Evolutionary conservation across 2,888 invertebrate genomes (phyloP), one percentile per base, ranked within the genome.

Genomic region (Philaethria dido): DNA sequence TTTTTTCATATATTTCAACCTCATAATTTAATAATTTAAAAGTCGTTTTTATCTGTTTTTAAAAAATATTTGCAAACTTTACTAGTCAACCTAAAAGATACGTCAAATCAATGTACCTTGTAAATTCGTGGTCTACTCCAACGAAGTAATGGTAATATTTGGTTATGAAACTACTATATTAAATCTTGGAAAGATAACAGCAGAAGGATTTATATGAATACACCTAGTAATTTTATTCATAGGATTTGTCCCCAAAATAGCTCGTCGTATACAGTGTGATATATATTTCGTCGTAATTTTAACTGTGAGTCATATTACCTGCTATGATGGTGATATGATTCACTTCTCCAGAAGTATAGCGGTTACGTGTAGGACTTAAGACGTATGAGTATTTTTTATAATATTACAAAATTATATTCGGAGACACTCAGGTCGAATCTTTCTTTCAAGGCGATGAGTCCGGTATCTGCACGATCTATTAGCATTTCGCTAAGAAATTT

Each of bases 171-270:
- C 8, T 52, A 29, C 29, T 52, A 16, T 16, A 52, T 52, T 16
- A 52, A 29, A 50, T 50, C n/a, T 50, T 25, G n/a, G 1, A 11
- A 29, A 52, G 1, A 52, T 52, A 50, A 52, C 52, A 50, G 3
- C 8, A 25, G 25, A 8, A 50, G 25, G n/a, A n/a, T 50, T 50
- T 25, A n/a, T 9, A 50, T n/a, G 25, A 25, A n/a, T n/a, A 8
- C n/a, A 50, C 3, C n/a, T 50, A n/a, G 16, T 52, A 52, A 52
- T 29, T 52, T 52, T 29, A 52, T 52, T 52, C 50, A 52, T 52
- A 52, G 16, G 16, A 52, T 29, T 0, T 29, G 50, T 52, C 29
- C n/a, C 50, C 29, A 52, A 52, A 52, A 52, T 29, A 52, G 9
- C 50, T 16, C 45, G 16, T 44, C 44, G 6, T 44, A 44, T 39